Evolutionary conservation across 1,140 invertebrate genomes (phyloP).

Genomic region (Cataglyphis hispanica): DNA sequence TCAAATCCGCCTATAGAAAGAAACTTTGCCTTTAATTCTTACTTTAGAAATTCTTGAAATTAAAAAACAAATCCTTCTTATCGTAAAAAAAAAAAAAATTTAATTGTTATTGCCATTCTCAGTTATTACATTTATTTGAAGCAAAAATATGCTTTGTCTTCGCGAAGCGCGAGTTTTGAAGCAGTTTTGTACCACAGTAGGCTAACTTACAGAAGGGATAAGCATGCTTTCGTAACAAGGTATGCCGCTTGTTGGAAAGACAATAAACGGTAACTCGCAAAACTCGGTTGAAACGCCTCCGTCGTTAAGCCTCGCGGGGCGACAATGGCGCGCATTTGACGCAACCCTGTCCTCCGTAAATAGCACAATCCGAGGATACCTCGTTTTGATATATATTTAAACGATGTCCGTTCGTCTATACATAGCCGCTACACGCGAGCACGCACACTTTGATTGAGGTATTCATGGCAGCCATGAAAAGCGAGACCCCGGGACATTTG

Average conservation of each 20-base stretch:
- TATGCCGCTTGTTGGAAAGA: slow-evolving; percentile 24
- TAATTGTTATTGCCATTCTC: not conserved
- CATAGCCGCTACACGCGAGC: not conserved
- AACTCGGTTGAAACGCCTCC: slow-evolving; percentile 22
- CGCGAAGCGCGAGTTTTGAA: not conserved
- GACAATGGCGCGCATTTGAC: slow-evolving; percentile 53
- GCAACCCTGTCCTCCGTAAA: slow-evolving; percentile 56
- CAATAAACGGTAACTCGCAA: slow-evolving; percentile 40
- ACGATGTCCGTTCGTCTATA: slow-evolving; percentile 28
- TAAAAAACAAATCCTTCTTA: not conserved
- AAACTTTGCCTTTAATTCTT: not conserved
- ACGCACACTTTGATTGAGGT: slow-evolving; percentile 70
- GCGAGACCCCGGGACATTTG: slow-evolving; percentile 60
- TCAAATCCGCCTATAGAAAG: not conserved
- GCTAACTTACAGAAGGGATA: not conserved
- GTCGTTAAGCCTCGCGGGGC: not conserved
- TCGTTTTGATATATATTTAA: slow-evolving; percentile 64
- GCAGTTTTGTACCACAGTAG: not conserved
- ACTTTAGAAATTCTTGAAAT: not conserved
- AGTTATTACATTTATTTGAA: not conserved
- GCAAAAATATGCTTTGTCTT: not conserved
- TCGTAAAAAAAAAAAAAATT: not conserved
- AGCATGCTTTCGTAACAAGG: slow-evolving; percentile 3
- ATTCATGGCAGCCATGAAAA: slow-evolving; percentile 65
- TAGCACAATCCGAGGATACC: slow-evolving; percentile 71